Conservation (phyloP, 2,113 vertebrate species). For the Polyodon spathula region DNA sequence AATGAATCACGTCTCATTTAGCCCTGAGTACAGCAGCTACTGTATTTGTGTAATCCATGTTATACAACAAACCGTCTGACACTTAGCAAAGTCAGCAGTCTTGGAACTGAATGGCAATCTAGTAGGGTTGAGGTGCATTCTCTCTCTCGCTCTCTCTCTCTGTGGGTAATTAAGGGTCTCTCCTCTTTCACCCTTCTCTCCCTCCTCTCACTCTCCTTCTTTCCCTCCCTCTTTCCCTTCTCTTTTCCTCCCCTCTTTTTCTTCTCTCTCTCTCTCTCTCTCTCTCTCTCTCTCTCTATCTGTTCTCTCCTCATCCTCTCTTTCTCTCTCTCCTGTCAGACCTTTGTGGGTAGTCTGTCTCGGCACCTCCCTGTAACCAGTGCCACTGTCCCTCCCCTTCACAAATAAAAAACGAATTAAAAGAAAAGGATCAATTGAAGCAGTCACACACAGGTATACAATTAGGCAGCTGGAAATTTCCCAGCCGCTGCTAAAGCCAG, state of each 20-base stretch:
- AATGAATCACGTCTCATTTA: no score
- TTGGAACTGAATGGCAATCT: no score
- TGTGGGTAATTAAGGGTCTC: no score
- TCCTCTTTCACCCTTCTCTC: neutral
- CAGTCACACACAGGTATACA: neutral
- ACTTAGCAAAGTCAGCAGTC: no score
- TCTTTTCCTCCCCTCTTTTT: slow-evolving; percentile 34
- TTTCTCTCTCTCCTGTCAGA: slow-evolving; percentile 19
- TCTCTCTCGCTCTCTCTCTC: neutral
- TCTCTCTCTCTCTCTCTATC: slow-evolving; percentile 34
- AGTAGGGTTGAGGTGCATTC: neutral
- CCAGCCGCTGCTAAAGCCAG: neutral
- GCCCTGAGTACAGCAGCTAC: slow-evolving; percentile 22
- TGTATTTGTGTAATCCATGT: slow-evolving; percentile 8
- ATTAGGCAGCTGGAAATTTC: no score
- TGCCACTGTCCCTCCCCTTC: slow-evolving; percentile 5
- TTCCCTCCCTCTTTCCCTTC: slow-evolving; percentile 1
- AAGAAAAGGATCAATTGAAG: neutral
- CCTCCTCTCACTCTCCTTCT: neutral
- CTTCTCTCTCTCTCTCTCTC: slow-evolving; percentile 27
- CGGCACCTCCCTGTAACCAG: neutral
- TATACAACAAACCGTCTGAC: neutral
- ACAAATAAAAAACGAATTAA: neutral
- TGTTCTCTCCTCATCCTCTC: neutral
- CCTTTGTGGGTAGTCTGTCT: slow-evolving; percentile 32